Evolutionary conservation across 2,888 invertebrate genomes (phyloP), one percentile per base, ranked within the genome.

Genomic region (Horisme vitalbata): DNA sequence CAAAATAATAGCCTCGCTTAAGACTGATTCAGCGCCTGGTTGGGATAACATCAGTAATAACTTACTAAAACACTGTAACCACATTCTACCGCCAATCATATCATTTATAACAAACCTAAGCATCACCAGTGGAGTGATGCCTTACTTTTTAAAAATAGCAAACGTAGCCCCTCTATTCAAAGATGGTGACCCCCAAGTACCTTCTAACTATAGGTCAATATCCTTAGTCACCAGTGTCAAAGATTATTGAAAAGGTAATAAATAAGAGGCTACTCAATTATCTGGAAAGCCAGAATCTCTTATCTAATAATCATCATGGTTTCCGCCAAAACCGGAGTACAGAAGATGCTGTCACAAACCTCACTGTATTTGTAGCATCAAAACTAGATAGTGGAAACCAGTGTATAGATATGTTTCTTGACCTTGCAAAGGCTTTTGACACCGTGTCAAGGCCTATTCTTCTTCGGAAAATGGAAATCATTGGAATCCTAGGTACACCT

Each of bases 1-100:
- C 1, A 20, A 24, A 6, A 26, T 32, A 1, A 37, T 45, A 2
- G 27, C 6, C n/a, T n/a, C 37, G 5, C 31, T 44, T 4, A 44
- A 36, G 26, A 14, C 24, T 3, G 10, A 11, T 0, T 30, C 35
- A 2, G 35, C 43, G 0, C 14, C 30, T 1, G 45, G 45, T 1
- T 31, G 31, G 10, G 44, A 45, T 12, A 36, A 45, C n/a, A 45
- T 45, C 15, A 26, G 14, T 4, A 32, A 32, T 4, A 21, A n/a
- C 1, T 8, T 32, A 1, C 10, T 45, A 9, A 43, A 43, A 23
- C 27, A 11, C 1, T n/a, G 11, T 10, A 28, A 33, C 24, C 1
- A 32, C n/a, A 10, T 21, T 1, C 11, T 31, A 3, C 13, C 30
- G 3, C 24, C 28, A 1, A 27, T 30, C 1, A 21, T 35, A 11